phyloP scores from a whole-genome alignment of 1,140 invertebrate genomes.

The Amyelois transitella region DNA sequence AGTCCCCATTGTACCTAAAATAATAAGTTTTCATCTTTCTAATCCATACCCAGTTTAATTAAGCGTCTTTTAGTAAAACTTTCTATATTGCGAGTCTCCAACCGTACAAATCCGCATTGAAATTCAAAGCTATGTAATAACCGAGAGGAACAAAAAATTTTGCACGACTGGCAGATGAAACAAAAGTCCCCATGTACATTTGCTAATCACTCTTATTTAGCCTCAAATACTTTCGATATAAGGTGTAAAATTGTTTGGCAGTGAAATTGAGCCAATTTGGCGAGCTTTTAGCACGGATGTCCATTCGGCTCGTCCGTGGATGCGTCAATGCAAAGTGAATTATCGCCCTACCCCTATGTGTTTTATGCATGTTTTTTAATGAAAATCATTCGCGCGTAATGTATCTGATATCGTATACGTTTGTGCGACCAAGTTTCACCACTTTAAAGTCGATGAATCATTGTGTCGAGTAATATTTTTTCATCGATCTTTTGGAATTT shows the following conservation, averaged over 20 bases:
- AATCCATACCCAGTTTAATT: not conserved
- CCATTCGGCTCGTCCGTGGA: not conserved
- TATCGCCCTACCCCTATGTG: not conserved
- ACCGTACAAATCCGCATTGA: constrained; percentile 4
- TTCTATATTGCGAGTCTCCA: not conserved
- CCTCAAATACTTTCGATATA: not conserved
- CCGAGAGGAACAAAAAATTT: constrained; percentile 3
- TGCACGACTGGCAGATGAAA: constrained; percentile 2
- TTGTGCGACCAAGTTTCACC: too few species aligned
- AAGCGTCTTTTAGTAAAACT: not conserved
- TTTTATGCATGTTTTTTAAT: not conserved
- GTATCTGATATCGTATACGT: not conserved
- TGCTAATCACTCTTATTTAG: not conserved
- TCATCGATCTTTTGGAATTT: too few species aligned
- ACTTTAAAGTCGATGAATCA: too few species aligned
- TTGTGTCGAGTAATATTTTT: too few species aligned
- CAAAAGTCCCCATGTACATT: constrained; percentile 4
- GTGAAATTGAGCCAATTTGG: not conserved
- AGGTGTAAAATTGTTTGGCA: not conserved
- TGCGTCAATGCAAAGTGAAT: constrained; percentile 6
- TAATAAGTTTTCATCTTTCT: not conserved
- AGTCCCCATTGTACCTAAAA: too few species aligned
- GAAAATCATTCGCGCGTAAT: not conserved
- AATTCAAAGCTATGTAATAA: constrained; percentile 7
- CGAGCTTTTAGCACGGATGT: constrained; percentile 1